Base-by-base conservation (phyloP, 2,113 vertebrate genomes). In the Poeciliopsis retropinna region DNA sequence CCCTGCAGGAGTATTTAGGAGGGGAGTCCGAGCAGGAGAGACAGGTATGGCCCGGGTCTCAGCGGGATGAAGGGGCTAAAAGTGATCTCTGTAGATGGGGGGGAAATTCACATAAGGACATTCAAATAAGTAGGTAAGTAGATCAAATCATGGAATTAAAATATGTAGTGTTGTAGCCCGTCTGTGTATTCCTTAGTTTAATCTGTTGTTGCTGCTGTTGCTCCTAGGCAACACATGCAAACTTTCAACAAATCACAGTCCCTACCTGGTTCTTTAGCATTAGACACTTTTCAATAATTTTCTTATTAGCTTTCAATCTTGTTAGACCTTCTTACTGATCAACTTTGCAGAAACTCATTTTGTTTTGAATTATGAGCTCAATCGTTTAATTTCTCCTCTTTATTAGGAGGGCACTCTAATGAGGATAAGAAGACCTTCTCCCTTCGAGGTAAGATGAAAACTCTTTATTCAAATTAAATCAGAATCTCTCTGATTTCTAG, bases 1-100 rank as follows among this genome's bases (percentile, higher is more conserved):
- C 96, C 89, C 47, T 47, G 19, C 64, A 39, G 3, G 39, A 77
- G 60, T 91, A 94, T 94, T 95, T 95, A 96, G 69, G 44, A 44
- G 69, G n/a, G 10, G 31, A 34, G 60, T 25, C 22, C 3, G 54
- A 51, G 60, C 70, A 75, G 80, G 51, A 66, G 63, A 66, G 70
- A 22, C 87, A 25, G 68, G 29, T 82, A 86, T 1, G 75, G 44
- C 25, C 57, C 12, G 60, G 64, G 27, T 28, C 75, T 54, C 39
- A 11, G 28, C 31, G 54, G 74, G 39, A 27, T 8, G 4, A 2
- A 57, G 15, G 19, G 44, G 15, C 60, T 25, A 32, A 25, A 32
- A 54, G 51, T 2, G 12, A 3, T 37, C 0, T 1, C 19, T 51
- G 2, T 12, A 25, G 28, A n/a, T 3, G 4, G 29, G 8, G n/a